Base-by-base conservation (phyloP, 2,797 vertebrate species). In the Enteromius paludinosus region DNA sequence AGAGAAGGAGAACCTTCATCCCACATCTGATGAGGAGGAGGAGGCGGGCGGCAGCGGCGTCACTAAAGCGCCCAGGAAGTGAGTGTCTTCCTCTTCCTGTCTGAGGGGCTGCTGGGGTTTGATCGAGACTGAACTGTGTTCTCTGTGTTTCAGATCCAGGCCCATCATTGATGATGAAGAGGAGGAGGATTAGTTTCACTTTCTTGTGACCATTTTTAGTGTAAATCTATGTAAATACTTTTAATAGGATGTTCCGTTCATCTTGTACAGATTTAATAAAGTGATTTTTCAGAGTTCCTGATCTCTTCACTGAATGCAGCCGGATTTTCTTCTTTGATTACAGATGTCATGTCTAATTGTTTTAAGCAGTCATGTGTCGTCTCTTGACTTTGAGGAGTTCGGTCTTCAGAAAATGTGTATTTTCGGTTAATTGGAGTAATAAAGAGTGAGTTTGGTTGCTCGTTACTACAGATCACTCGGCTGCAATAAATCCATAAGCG, bases 1-100 rank as follows among this genome's bases (percentile, higher is more conserved):
- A 0, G 96, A 94, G 89, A 96, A 98, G 87, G 96, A 97, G 86
- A 98, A 96, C 87, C 91, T 86, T 70, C 80, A 78, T 15, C 94
- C 94, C 0, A 72, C 89, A 0, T 91, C 91, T 1, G 94, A 90
- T 0, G 95, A 93, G 0, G 87, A 88, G n/a, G 91, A 92, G 0
- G 95, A 93, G 74, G 94, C 95, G 0, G 95, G 96, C 9, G 93
- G 95, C 87, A 97, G 96, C 18, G 94, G 96, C 14, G 81, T 93
- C 82, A 91, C 93, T 33, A 91, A 88, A 84, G 83, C 83, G 3
- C 89, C 89, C 86, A 95, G 92, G 85, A 96, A 93, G 97, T 97
- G 17, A 95, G 84, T 28, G 59, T 25, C 59, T 61, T 61, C 59
- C 56, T 59, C 56, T 1, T 10, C 14, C 8, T 66, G 15, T 20